phyloP scores from a whole-genome alignment of 2,113 vertebrate species.

The Pholis gunnellus region DNA sequence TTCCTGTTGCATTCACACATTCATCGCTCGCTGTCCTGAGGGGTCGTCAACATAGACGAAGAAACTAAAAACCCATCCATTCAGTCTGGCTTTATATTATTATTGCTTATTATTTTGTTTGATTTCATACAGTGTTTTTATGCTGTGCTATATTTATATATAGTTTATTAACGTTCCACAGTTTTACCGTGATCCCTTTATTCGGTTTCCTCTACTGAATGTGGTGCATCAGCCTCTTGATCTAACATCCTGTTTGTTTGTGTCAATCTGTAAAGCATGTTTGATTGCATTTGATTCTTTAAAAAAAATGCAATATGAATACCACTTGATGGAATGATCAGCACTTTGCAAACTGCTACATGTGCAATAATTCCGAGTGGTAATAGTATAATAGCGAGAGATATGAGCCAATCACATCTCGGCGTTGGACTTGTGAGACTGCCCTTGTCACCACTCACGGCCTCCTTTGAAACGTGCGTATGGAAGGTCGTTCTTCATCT shows the following conservation, averaged over 20 bases:
- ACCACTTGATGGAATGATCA: not conserved
- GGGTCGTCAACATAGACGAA: not conserved
- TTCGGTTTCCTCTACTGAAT: not conserved
- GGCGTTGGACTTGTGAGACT: not conserved
- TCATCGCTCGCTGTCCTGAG: not conserved
- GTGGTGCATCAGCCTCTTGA: not conserved
- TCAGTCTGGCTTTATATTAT: not conserved
- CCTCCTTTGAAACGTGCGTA: not conserved
- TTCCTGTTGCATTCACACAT: not conserved
- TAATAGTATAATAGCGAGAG: not conserved
- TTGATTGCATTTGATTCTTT: not conserved
- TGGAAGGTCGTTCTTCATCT: not conserved
- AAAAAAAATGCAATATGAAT: not conserved
- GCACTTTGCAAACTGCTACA: not conserved
- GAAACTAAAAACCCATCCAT: not conserved
- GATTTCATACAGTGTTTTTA: not conserved
- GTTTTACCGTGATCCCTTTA: not conserved
- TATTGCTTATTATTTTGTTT: not conserved
- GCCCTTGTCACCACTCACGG: not conserved
- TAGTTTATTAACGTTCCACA: not conserved
- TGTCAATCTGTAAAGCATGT: not conserved
- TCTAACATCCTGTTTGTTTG: not conserved
- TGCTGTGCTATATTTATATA: not conserved
- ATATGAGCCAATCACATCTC: not conserved
- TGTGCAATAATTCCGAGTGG: not conserved